Base-by-base conservation (phyloP, 92 coral and sea anemone species). In the Zoanthus solanderi region DNA sequence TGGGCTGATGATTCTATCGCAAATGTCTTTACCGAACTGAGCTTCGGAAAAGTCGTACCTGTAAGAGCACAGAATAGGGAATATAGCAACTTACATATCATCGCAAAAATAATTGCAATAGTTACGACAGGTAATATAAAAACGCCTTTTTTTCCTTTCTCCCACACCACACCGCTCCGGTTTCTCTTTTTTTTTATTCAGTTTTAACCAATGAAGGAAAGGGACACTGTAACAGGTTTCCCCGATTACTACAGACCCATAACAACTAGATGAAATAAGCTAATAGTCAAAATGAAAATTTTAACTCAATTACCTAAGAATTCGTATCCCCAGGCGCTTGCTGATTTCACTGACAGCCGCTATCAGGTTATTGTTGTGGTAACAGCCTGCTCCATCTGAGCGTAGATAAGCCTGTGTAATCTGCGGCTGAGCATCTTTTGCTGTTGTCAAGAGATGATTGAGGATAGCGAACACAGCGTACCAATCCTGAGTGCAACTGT, bases 31-130 rank as follows among this genome's bases (percentile, higher is more conserved):
- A 11, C 92, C 84, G 75, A 47, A 89, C 57, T 89, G 92, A 15
- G 92, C 84, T 45, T 90, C 89, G 30, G 92, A 89, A 85, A 23
- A 23, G 23, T 89, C 92, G 23, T 89, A 89, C 88, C 92, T 89
- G 78, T 57, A 68, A 68, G 73, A 68, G 44, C 13, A 68, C 73
- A 68, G 73, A 68, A 68, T 68, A 68, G 10, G 23, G 23, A 23
- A 23, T 23, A 23, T 23, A 23, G 23, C 23, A 23, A 23, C 23
- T 23, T 23, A 23, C 23, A 23, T 23, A 23, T 23, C 23, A 23
- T 23, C 23, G 23, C 23, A 23, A 23, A 23, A 23, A 23, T 23
- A 23, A 23, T 23, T 23, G 23, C 23, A 23, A 23, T 23, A 23
- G 23, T 23, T 68, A 7, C 74, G 46, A 68, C 74, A 68, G 74